These are phyloP conservation scores for Phyllotreta striolata DNA, from an alignment of 2,888 invertebrate genomes.

Conservation along the genomic window DNA sequence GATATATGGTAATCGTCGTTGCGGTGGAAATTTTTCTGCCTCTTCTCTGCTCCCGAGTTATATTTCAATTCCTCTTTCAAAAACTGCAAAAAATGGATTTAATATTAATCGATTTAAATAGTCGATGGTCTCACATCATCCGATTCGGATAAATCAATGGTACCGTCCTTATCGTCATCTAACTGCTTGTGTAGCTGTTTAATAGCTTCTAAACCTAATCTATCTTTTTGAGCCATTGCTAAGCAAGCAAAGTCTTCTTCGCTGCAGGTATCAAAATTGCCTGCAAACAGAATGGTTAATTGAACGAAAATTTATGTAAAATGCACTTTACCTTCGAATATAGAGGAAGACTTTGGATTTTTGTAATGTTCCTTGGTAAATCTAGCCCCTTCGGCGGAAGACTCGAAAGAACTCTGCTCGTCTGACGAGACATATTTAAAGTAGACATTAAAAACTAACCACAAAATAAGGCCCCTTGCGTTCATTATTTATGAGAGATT, in stretches of 20 bases:
- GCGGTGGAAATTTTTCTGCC: slow-evolving; percentile 94
- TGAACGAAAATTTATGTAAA: neutral
- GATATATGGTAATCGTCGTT: slow-evolving; percentile 98
- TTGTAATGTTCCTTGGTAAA: slow-evolving; percentile 37
- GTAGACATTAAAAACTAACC: slow-evolving; percentile 56
- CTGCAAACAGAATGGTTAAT: slow-evolving; percentile 37
- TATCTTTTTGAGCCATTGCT: slow-evolving; percentile 76
- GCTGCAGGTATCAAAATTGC: slow-evolving; percentile 61
- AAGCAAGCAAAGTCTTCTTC: slow-evolving; percentile 81
- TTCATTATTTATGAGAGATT: slow-evolving; percentile 34
- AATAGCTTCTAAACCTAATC: slow-evolving; percentile 91
- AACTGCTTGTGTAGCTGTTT: slow-evolving; percentile 90
- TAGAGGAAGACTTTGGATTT: slow-evolving; percentile 65
- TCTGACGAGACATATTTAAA: slow-evolving; percentile 49
- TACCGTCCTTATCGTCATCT: slow-evolving; percentile 98
- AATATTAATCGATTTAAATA: neutral
- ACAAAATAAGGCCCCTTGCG: slow-evolving; percentile 51
- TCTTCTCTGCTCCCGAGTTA: slow-evolving; percentile 89
- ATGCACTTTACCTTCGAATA: slow-evolving; percentile 66
- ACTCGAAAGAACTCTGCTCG: slow-evolving; percentile 29
- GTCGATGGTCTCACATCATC: slow-evolving; percentile 80
- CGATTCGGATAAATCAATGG: slow-evolving; percentile 96
- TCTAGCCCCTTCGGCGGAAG: slow-evolving; percentile 19
- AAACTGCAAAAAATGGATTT: slow-evolving; percentile 71
- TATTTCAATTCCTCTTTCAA: slow-evolving; percentile 95